Evolutionary conservation across 2,113 vertebrate species (phyloP).

Genomic region (Aepyceros melampus): DNA sequence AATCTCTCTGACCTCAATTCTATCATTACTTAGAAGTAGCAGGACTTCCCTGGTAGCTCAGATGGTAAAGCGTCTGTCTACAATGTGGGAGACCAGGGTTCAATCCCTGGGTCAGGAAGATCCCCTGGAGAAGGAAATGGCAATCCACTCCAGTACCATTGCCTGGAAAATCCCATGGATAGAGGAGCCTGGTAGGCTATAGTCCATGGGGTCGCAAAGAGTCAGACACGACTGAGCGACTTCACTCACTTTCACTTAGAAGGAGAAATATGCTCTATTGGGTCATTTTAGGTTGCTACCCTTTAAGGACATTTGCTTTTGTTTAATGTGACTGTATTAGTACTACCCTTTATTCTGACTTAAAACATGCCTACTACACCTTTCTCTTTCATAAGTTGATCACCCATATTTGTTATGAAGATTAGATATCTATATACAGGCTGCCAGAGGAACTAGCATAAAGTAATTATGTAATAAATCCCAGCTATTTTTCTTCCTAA

Average conservation of each 20-base stretch:
- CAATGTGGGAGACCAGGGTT: too few relatives aligned
- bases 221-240: too few relatives aligned
- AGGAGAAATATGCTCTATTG: background rate
- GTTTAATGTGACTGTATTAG: background rate
- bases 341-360: background rate
- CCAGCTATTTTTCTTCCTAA: background rate
- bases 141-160: too few relatives aligned
- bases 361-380: background rate
- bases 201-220: too few relatives aligned
- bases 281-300: background rate
- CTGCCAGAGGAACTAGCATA: background rate
- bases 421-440: background rate
- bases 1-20: background rate
- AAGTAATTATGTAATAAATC: background rate
- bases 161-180: too few relatives aligned
- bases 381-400: constrained; percentile 7
- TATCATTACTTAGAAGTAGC: too few relatives aligned
- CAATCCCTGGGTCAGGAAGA: too few relatives aligned
- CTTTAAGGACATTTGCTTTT: background rate
- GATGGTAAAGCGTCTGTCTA: too few relatives aligned
- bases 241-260: too few relatives aligned
- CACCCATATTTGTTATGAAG: background rate
- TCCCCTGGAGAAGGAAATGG: too few relatives aligned
- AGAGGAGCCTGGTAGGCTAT: too few relatives aligned
- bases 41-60: too few relatives aligned